Conservation (phyloP, 2,113 vertebrate species). For the Harpagus bidentatus region DNA sequence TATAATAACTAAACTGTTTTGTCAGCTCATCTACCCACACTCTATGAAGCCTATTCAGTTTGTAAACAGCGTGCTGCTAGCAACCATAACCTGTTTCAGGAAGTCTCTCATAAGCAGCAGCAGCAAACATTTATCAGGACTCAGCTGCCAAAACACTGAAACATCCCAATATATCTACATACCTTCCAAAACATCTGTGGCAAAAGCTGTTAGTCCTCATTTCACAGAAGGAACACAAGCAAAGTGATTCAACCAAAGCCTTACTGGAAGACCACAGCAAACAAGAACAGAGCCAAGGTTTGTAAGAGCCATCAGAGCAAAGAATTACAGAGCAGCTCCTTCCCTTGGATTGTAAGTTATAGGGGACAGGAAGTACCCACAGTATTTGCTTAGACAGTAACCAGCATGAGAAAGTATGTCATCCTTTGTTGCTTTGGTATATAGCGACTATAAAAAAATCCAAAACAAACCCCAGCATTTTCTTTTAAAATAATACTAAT, state of each 20-base stretch:
- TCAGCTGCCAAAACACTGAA: not conserved
- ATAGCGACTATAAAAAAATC: not conserved
- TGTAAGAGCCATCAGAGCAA: not conserved
- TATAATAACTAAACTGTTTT: not conserved
- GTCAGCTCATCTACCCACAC: not conserved
- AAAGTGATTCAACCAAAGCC: not conserved
- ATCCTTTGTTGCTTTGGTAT: not conserved
- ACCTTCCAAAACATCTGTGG: not conserved
- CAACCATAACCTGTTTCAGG: not conserved
- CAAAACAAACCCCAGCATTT: not conserved
- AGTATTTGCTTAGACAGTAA: not conserved
- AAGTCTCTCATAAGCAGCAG: not conserved
- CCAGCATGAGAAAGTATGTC: not conserved
- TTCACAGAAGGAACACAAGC: not conserved
- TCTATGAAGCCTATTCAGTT: fast-evolving
- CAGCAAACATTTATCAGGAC: not conserved
- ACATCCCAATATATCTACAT: not conserved
- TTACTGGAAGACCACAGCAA: not conserved
- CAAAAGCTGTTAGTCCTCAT: not conserved
- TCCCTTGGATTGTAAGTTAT: fast-evolving
- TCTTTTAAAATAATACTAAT: not conserved
- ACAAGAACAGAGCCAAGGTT: not conserved
- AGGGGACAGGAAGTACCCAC: not conserved
- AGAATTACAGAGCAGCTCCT: not conserved
- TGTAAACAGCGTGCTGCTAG: not conserved